These are phyloP conservation scores for Herminia tarsipennalis DNA, from an alignment of 2,888 invertebrate species.

Conservation along the genomic window DNA sequence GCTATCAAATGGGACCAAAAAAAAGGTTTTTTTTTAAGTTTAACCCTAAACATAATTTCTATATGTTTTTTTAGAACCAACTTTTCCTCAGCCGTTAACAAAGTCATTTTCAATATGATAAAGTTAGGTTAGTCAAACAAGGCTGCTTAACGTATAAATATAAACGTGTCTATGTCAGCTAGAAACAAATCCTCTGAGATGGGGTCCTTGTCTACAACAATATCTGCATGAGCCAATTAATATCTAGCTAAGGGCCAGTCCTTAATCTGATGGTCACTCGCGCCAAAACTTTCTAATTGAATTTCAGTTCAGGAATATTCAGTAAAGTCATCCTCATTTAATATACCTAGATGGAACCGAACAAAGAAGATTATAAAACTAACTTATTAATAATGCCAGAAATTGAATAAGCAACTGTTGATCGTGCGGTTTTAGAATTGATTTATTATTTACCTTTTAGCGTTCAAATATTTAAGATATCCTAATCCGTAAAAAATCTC, in stretches of 20 bases:
- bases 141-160: conserved; percentile 27
- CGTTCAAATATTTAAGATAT: too few species aligned
- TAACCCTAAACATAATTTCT: too few species aligned
- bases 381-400: too few species aligned
- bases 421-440: too few species aligned
- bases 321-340: conserved; percentile 51
- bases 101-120: conserved; percentile 12
- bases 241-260: conserved; percentile 71
- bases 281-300: conserved; percentile 65
- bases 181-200: conserved; percentile 74
- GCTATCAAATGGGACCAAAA: too few species aligned
- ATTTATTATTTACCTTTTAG: too few species aligned
- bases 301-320: conserved; percentile 60
- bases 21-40: too few species aligned
- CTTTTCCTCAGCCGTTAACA: too few species aligned
- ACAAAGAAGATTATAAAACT: not conserved
- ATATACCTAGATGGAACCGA: conserved; percentile 25
- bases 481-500: too few species aligned
- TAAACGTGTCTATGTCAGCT: conserved; percentile 47
- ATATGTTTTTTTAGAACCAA: too few species aligned
- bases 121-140: too few species aligned
- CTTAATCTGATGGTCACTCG: conserved; percentile 82
- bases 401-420: too few species aligned
- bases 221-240: conserved; percentile 82
- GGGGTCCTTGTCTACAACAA: conserved; percentile 72